These are phyloP conservation scores for Okapia johnstoni DNA, from an alignment of 2,113 vertebrate species.

Conservation along the genomic window DNA sequence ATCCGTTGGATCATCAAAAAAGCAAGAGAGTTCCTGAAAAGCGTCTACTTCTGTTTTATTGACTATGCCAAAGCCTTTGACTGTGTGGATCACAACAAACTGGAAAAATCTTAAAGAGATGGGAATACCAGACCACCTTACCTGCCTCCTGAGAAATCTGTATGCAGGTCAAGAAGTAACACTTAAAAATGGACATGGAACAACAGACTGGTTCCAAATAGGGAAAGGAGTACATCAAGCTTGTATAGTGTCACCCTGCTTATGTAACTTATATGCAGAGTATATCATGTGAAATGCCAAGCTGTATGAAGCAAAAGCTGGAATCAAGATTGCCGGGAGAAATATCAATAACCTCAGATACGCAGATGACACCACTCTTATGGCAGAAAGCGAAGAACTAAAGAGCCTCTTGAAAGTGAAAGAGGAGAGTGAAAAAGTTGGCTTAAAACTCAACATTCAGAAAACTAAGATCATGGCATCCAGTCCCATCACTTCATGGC, in stretches of 20 bases:
- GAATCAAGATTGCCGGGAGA: not conserved
- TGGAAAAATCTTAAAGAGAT: not conserved
- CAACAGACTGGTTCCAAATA: not conserved
- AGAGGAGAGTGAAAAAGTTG: not conserved
- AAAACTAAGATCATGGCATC: not conserved
- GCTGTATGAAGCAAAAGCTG: not conserved
- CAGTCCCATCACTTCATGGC: not conserved
- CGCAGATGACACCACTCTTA: not conserved
- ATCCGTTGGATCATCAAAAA: fast-evolving
- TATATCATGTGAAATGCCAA: not conserved
- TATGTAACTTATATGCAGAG: not conserved
- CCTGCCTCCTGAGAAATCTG: not conserved
- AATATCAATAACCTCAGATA: not conserved
- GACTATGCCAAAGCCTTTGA: not conserved
- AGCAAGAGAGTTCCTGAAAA: not conserved
- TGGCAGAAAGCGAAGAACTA: not conserved
- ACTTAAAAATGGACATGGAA: not conserved
- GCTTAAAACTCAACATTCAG: not conserved
- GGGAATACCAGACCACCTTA: not conserved
- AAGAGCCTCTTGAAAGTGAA: not conserved
- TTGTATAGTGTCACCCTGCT: not conserved
- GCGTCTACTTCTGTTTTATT: not conserved
- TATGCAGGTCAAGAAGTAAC: not conserved
- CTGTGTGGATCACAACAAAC: not conserved
- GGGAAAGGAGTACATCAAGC: not conserved